Percentiles rank a stretch among this genome's conserved stretches.
These are phyloP conservation scores for Prunella himalayana DNA, from an alignment of 2,113 vertebrate genomes.

Conservation along the genomic window DNA sequence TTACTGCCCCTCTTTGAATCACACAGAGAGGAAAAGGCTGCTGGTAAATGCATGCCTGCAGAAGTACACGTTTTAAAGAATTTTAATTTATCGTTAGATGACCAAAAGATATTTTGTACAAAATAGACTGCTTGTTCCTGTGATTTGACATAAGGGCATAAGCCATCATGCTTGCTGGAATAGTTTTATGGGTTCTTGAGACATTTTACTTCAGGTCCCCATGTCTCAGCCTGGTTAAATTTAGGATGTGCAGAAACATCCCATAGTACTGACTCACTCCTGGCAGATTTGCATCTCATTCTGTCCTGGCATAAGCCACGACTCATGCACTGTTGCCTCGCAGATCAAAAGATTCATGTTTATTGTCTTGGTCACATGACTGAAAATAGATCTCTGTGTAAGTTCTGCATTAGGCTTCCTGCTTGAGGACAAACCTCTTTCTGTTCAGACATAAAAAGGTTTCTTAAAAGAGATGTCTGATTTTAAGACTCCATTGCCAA, in stretches of 20 bases:
- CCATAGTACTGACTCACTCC: slow-evolving; percentile 58
- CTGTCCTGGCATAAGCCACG: slow-evolving; percentile 37
- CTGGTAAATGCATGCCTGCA: slow-evolving; percentile 13
- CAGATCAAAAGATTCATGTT: slow-evolving; percentile 72
- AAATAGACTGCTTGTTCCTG: slow-evolving; percentile 56
- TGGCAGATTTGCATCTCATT: slow-evolving; percentile 66
- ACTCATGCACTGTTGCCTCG: slow-evolving; percentile 15
- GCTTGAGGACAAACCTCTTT: slow-evolving; percentile 68
- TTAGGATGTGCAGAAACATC: slow-evolving; percentile 64
- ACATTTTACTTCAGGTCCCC: slow-evolving; percentile 72
- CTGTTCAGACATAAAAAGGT: slow-evolving; percentile 64
- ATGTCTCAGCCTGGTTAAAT: slow-evolving; percentile 67
- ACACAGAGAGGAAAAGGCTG: neutral
- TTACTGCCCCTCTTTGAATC: slow-evolving; percentile 1
- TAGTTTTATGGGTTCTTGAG: slow-evolving; percentile 66
- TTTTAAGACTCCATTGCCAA: neutral
- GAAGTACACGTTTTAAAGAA: slow-evolving; percentile 42
- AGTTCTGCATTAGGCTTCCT: slow-evolving; percentile 56
- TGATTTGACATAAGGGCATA: slow-evolving; percentile 72
- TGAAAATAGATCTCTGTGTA: slow-evolving; percentile 58
- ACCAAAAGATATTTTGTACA: slow-evolving; percentile 50
- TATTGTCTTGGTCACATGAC: slow-evolving; percentile 70
- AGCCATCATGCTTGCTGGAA: slow-evolving; percentile 58
- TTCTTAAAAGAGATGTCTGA: slow-evolving; percentile 53
- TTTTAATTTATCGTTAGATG: slow-evolving; percentile 63